Base-by-base conservation (phyloP, 2,113 vertebrate species). In the Melanerpes aurifrons region DNA sequence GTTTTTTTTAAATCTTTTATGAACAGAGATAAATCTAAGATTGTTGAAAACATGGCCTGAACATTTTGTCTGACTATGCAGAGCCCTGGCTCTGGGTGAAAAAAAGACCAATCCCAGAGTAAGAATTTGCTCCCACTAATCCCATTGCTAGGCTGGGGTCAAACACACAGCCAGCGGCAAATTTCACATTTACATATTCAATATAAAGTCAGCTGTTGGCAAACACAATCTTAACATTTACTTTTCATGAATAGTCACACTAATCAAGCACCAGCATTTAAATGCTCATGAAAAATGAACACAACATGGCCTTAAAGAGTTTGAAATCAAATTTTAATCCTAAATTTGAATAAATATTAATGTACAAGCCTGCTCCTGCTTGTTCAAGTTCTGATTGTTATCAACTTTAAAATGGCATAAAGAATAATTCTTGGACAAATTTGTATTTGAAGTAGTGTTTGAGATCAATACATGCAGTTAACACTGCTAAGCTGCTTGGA, bases 111-210 rank as follows among this genome's bases (percentile, higher is more conserved):
- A 54, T 58, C 18, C 37, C 43, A 76, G 71, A 87, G 48, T 31
- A 85, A 66, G 63, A 76, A 77, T 82, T 81, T 96, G 71, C 64
- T 85, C 37, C 70, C 43, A 53, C 19, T 87, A 91, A 93, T 93
- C 53, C 48, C 62, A 69, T 58, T 58, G 53, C 84, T 86, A 70
- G 57, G 50, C 64, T 74, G 20, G 13, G 78, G 89, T 83, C 93
- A 86, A 92, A 93, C 40, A 91, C 22, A 81, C 64, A 93, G 69
- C 64, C 57, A 86, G 62, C 22, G 48, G 93, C 79, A 95, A 94
- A 96, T 96, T 95, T 92, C 89, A 96, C 94, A 91, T 95, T 95
- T 94, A 89, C 95, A 93, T 96, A 92, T 74, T 85, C 91, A 91
- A 83, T 91, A 89, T 81, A 77, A 94, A 93, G 91, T 80, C 76